phyloP scores from a whole-genome alignment of 2,113 vertebrate genomes.

The Dicaeum eximium region DNA sequence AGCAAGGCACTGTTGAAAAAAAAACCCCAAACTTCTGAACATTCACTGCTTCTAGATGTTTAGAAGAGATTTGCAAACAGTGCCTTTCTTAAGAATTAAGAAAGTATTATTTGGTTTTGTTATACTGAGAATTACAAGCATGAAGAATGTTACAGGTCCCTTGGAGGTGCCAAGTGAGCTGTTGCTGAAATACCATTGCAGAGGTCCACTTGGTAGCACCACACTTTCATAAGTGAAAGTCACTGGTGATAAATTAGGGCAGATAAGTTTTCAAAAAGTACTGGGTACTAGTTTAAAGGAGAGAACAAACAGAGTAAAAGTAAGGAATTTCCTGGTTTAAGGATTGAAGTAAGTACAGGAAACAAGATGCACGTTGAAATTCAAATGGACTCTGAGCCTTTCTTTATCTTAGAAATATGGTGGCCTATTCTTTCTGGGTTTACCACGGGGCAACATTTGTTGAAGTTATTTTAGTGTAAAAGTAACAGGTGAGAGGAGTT shows the following conservation, averaged over 20 bases:
- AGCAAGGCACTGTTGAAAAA: not conserved
- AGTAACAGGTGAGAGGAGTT: fast-evolving
- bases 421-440: not conserved
- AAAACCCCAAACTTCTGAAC: not conserved
- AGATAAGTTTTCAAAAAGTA: not conserved
- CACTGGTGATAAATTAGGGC: not conserved
- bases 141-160: not conserved
- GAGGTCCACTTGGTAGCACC: not conserved
- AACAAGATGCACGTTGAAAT: not conserved
- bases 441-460: not conserved
- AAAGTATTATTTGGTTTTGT: not conserved
- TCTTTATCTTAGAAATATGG: not conserved
- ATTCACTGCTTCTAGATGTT: not conserved
- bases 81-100: not conserved
- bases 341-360: not conserved
- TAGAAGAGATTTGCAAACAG: not conserved
- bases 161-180: not conserved
- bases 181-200: not conserved
- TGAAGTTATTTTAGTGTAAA: not conserved
- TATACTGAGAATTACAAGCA: not conserved
- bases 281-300: not conserved
- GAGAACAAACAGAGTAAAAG: not conserved
- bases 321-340: not conserved
- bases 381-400: not conserved
- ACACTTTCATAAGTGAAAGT: not conserved